A percentile compares a stretch with the other conserved stretches of the same genome.
phyloP scores from a whole-genome alignment of 2,797 vertebrate genomes.

The Trichosurus vulpecula region DNA sequence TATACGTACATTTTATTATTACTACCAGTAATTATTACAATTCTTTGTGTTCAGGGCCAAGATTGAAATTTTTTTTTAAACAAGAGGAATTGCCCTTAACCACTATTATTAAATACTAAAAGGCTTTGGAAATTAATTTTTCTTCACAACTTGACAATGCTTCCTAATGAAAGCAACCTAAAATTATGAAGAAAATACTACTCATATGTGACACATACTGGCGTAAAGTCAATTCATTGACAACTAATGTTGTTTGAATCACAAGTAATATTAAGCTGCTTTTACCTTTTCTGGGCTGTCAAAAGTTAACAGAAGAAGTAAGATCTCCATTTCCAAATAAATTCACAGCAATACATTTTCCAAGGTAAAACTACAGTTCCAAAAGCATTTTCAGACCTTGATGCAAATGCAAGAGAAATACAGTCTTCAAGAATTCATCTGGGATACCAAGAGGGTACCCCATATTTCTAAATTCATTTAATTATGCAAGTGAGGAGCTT shows the following conservation, averaged over 20 bases:
- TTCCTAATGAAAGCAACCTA: neutral
- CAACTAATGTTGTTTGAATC: neutral
- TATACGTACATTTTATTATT: neutral
- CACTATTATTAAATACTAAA: neutral
- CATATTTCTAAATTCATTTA: neutral
- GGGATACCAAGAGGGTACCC: neutral
- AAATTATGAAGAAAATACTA: neutral
- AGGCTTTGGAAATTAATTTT: neutral
- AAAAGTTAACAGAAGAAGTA: neutral
- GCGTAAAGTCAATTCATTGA: neutral
- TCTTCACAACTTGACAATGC: neutral
- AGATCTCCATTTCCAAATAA: neutral
- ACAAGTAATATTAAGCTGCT: neutral
- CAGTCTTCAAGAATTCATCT: neutral
- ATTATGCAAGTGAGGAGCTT: neutral
- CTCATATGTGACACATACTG: neutral
- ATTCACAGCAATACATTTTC: neutral
- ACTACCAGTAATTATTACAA: neutral
- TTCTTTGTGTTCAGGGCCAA: neutral
- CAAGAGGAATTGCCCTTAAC: neutral
- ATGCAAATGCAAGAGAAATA: neutral
- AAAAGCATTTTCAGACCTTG: neutral
- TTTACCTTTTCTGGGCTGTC: neutral
- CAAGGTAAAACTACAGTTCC: neutral
- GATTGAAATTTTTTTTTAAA: neutral